A percentile compares a stretch with the other conserved stretches of the same genome.
phyloP scores from a whole-genome alignment of 2,888 invertebrate species.

The Zaprionus lineosus region DNA sequence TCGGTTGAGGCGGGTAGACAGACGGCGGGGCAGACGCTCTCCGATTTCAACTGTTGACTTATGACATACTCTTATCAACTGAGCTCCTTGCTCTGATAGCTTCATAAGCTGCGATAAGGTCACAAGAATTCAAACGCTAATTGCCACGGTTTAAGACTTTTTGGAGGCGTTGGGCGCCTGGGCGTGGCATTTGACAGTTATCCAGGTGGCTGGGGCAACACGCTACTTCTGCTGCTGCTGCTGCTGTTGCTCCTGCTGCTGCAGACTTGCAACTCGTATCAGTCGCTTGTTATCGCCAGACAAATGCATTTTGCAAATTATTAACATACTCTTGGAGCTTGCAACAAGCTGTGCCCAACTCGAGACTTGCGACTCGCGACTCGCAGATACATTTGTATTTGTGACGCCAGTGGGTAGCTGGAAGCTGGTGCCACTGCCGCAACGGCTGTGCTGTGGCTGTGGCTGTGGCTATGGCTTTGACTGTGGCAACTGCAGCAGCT shows the following conservation, averaged over 20 bases:
- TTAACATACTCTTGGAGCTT: slow-evolving; percentile 62
- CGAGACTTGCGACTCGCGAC: slow-evolving; percentile 11
- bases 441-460: slow-evolving; percentile 5
- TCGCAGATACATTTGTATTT: slow-evolving; percentile 69
- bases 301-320: slow-evolving; percentile 79
- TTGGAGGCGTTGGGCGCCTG: slow-evolving; percentile 9
- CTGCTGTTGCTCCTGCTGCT: too few relatives aligned
- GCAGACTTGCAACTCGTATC: slow-evolving; percentile 49
- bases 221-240: slow-evolving; percentile 5
- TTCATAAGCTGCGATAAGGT: slow-evolving; percentile 70
- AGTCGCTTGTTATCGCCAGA: slow-evolving; percentile 75
- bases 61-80: slow-evolving; percentile 59
- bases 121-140: slow-evolving; percentile 57
- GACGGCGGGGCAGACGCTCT: slow-evolving; percentile 27
- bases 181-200: slow-evolving; percentile 29
- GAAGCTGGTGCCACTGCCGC: slow-evolving; percentile 17
- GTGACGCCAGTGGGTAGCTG: slow-evolving; percentile 57
- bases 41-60: slow-evolving; percentile 70
- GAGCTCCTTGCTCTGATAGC: slow-evolving; percentile 52
- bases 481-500: slow-evolving; percentile 59
- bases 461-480: slow-evolving; percentile 22
- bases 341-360: slow-evolving; percentile 1
- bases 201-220: slow-evolving; percentile 49
- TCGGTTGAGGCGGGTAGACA: too few relatives aligned
- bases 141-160: slow-evolving; percentile 47